A percentile compares a stretch with the other conserved stretches of the same genome.
phyloP scores from a whole-genome alignment of 2,113 vertebrate species.

The Seriola aureovittata region DNA sequence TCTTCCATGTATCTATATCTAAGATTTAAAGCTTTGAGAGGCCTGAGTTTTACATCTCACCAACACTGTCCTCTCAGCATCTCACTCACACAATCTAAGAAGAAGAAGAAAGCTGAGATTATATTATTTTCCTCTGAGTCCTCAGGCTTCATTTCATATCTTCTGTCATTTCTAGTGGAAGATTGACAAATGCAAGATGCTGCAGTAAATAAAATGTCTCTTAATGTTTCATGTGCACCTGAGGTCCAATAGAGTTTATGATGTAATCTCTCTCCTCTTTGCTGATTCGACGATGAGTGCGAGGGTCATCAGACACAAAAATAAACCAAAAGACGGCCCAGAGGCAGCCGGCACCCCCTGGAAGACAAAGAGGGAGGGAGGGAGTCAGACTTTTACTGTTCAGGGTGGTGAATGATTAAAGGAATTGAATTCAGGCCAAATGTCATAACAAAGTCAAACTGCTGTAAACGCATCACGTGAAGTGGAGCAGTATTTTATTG shows the following conservation, averaged over 20 bases:
- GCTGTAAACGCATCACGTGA: not conserved
- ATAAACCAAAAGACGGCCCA: constrained; percentile 87
- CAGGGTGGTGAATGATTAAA: not conserved
- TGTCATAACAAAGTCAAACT: not conserved
- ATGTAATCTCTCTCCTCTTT: constrained; percentile 86
- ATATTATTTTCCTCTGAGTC: too few relatives aligned
- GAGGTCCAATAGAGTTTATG: constrained; percentile 74
- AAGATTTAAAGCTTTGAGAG: not conserved
- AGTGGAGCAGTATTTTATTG: not conserved
- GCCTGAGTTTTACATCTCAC: too few relatives aligned
- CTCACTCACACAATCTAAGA: too few relatives aligned
- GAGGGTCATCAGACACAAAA: constrained; percentile 86
- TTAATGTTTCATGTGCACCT: constrained; percentile 73
- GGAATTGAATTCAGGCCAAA: not conserved
- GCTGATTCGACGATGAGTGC: constrained; percentile 85
- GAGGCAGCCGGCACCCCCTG: constrained; percentile 85
- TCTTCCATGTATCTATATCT: too few relatives aligned
- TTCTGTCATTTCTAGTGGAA: too few relatives aligned
- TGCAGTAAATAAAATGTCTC: not conserved
- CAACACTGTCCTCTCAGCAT: too few relatives aligned
- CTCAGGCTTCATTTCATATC: too few relatives aligned
- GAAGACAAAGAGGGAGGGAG: constrained; percentile 56
- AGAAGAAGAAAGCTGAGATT: not conserved
- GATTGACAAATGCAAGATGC: not conserved
- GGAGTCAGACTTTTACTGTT: not conserved